Base-by-base conservation (phyloP, 2,888 invertebrate species). In the Metalampra italica region DNA sequence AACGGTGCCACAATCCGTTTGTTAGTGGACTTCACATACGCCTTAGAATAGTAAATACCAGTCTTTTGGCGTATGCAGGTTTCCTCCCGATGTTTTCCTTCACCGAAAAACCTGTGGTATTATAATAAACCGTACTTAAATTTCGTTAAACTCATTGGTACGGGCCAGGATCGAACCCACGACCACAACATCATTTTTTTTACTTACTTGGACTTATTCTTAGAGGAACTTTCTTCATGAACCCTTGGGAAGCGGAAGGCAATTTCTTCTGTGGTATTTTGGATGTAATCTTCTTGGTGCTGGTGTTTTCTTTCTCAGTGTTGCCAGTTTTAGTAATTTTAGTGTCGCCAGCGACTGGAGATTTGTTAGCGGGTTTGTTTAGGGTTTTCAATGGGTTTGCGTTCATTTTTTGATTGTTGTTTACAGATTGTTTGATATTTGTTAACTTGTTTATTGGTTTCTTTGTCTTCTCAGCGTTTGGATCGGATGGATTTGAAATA, bases 191-290 rank as follows among this genome's bases (percentile, higher is more conserved):
- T n/a, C n/a, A n/a, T n/a, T n/a, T n/a, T n/a, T n/a, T 11, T n/a
- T 49, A 78, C 82, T 77, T 66, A 83, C 83, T 68, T 34, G 82
- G 79, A 47, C 80, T 83, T 0, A 72, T 64, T 32, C 79, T 60
- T 0, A 72, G 22, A 0, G 71, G 55, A 47, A 71, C 67, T 14
- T 66, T 70, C 50, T 63, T 71, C 0, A 62, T 45, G 14, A 49
- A 48, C 7, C 50, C 63, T 36, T 64, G 62, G 3, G 58, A 55
- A 2, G 57, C 46, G 3, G 54, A 46, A 0, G 65, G 53, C 1
- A 64, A n/a, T 30, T 60, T 68, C 40, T 70, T 78, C 43, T 68
- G 70, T 0, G 79, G 76, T 36, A 81, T 78, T 51, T 74, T 79
- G 0, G 79, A 65, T 0, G 46, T 51, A 36, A 53, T 60, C 1